A percentile compares a stretch with the other conserved stretches of the same genome.
phyloP scores from a whole-genome alignment of 2,113 vertebrate species.

The Gobius niger region DNA sequence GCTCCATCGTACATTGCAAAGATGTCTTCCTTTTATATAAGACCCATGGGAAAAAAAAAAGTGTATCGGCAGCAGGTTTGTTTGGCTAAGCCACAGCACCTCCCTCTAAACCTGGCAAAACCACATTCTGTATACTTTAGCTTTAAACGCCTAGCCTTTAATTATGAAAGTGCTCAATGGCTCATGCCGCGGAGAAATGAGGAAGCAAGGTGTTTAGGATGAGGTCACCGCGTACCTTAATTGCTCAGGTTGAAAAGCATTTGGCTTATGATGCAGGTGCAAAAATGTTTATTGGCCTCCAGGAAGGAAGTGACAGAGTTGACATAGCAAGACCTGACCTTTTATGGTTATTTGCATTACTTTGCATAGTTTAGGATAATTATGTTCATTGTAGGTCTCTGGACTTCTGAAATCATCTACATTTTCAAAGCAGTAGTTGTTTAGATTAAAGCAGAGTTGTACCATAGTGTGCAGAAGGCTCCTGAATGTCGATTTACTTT shows the following conservation, averaged over 20 bases:
- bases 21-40: neutral
- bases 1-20: neutral
- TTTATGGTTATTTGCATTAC: constrained; percentile 7
- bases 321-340: neutral
- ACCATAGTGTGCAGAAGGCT: too few species aligned
- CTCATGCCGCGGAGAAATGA: neutral
- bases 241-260: neutral
- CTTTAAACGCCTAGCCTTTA: constrained; percentile 8
- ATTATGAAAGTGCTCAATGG: constrained; percentile 7
- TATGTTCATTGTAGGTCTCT: neutral
- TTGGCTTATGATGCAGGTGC: neutral
- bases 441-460: too few species aligned
- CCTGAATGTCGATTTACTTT: too few species aligned
- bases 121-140: neutral
- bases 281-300: neutral
- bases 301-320: neutral
- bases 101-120: constrained; percentile 16
- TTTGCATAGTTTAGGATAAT: neutral
- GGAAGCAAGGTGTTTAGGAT: neutral
- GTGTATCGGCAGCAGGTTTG: neutral
- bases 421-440: too few species aligned
- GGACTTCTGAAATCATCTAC: too few species aligned
- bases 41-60: constrained; percentile 6
- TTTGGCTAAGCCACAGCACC: neutral
- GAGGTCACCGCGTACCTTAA: neutral